phyloP scores from a whole-genome alignment of 2,888 invertebrate genomes.

The Helleia helle region DNA sequence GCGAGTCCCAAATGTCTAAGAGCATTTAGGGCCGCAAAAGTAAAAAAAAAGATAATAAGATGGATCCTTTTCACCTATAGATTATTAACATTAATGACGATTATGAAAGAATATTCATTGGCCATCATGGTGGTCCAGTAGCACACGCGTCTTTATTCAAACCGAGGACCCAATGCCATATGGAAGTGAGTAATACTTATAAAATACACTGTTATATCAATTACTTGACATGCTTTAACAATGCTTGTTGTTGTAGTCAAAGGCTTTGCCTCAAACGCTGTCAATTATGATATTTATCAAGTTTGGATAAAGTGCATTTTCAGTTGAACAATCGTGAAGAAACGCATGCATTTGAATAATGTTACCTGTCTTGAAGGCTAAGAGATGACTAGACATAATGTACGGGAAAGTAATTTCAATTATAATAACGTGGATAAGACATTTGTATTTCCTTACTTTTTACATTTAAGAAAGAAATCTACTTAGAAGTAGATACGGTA shows the following conservation, averaged over 20 bases:
- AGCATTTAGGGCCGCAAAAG: too few relatives aligned
- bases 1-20: too few relatives aligned
- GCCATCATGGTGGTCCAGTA: background rate
- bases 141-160: background rate
- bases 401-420: conserved; percentile 39
- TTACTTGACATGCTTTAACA: conserved; percentile 3
- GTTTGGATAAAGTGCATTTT: background rate
- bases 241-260: background rate
- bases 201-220: conserved; percentile 6
- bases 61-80: too few relatives aligned
- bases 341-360: conserved; percentile 65
- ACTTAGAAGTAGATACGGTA: too few relatives aligned
- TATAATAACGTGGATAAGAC: conserved; percentile 20
- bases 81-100: too few relatives aligned
- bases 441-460: background rate
- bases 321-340: conserved; percentile 23
- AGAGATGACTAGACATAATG: conserved; percentile 66
- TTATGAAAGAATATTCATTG: too few relatives aligned
- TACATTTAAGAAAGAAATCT: too few relatives aligned
- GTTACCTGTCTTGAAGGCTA: conserved; percentile 55
- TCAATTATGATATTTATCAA: background rate
- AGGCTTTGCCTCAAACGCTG: background rate
- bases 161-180: background rate
- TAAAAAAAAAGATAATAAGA: too few relatives aligned
- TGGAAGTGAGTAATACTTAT: background rate